Conservation (phyloP, 2,888 invertebrate species). For the Drosophila demipolita region DNA sequence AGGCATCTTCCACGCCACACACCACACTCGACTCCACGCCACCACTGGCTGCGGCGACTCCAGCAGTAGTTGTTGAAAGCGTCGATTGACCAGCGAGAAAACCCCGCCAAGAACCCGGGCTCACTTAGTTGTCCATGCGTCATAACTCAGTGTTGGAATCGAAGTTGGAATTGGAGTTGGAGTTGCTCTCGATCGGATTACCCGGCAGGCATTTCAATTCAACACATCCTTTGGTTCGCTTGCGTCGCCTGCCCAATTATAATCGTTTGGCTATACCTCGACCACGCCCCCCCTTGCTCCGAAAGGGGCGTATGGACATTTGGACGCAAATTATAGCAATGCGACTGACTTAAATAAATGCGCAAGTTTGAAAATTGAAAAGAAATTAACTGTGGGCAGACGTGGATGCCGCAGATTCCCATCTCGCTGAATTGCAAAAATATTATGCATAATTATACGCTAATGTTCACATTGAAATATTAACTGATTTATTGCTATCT, state of each 20-base stretch:
- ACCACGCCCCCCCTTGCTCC: slow-evolving; percentile 24
- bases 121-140: slow-evolving; percentile 71
- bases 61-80: slow-evolving; percentile 78
- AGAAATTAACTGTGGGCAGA: slow-evolving; percentile 67
- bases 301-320: slow-evolving; percentile 61
- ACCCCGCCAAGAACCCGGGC: slow-evolving; percentile 31
- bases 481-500: slow-evolving; percentile 31
- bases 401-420: slow-evolving; percentile 16
- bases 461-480: slow-evolving; percentile 59
- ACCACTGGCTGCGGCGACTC: neutral
- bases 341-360: slow-evolving; percentile 78
- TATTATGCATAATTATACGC: slow-evolving; percentile 79
- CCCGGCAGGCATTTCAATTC: slow-evolving; percentile 80
- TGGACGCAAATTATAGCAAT: slow-evolving; percentile 75
- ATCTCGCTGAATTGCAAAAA: slow-evolving; percentile 57
- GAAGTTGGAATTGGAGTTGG: neutral
- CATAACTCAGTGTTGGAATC: slow-evolving; percentile 57
- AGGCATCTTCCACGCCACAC: slow-evolving; percentile 1
- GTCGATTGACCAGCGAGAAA: slow-evolving; percentile 66
- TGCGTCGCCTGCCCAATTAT: slow-evolving; percentile 64
- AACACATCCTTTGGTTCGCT: slow-evolving; percentile 72
- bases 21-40: neutral
- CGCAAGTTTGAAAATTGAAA: slow-evolving; percentile 79
- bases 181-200: slow-evolving; percentile 70
- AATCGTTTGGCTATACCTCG: slow-evolving; percentile 31